Evolutionary conservation across 2,888 invertebrate genomes (phyloP), one percentile per base, ranked within the genome.

Genomic region (Agrotis segetum): DNA sequence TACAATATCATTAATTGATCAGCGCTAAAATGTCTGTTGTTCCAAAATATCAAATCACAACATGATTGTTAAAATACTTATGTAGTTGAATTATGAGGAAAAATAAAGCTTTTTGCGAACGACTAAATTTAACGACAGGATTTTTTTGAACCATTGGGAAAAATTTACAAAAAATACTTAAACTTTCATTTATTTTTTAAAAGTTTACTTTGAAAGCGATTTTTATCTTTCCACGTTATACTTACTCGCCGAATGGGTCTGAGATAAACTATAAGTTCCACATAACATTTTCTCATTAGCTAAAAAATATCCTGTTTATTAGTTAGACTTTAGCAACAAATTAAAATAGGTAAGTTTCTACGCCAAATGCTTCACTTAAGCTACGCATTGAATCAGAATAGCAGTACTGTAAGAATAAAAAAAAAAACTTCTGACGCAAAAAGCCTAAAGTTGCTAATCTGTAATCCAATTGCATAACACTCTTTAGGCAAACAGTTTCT

Each of bases 1-100:
- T 55, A 47, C 49, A 46, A 7, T 21, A 40, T 49, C 21, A 46
- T 47, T 67, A 67, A 82, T 67, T 75, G 72, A 76, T 82, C 67
- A 72, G 67, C 58, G 76, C 81, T 67, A 62, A 69, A 69, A 62
- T 65, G 6, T 49, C 4, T 19, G 56, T 6, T 7, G 17, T 16
- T 24, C 61, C 13, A 13, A 9, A 55, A 29, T 11, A 17, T 29
- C 17, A 47, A 46, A 47, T 16, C 2, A 65, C 47, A 9, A 29
- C 24, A 17, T 17, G 14, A 14, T 19, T 47, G 40, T 44, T 5
- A 21, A 64, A 40, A n/a, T n/a, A n/a, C n/a, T n/a, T n/a, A n/a
- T n/a, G n/a, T 19, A 47, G 49, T 44, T 29, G n/a, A 66, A 24
- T 17, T 49, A 5, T 60, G 19, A 24, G 14, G 7, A 56, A 56